Base-by-base conservation (phyloP, 2,797 vertebrate species). In the Lemur catta region DNA sequence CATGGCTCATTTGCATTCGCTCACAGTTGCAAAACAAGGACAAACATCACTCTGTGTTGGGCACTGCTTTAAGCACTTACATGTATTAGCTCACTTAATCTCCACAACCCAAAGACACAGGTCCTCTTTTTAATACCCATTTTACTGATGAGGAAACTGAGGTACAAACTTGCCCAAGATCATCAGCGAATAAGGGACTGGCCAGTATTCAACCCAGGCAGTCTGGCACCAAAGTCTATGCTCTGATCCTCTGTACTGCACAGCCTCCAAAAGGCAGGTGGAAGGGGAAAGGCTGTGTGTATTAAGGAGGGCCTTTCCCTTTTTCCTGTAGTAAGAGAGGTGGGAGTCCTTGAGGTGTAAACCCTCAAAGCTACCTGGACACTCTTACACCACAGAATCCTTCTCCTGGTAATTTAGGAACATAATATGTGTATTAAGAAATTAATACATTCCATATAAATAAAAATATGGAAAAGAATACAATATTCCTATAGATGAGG, bases 131-230 rank as follows among this genome's bases (percentile, higher is more conserved):
- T 38, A 57, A 59, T 50, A 30, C 43, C 22, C 48, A 75, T 43
- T 89, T 91, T 89, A 76, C 50, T 41, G 65, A 74, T 43, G 48
- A 75, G 48, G 28, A 93, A 41, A 87, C 17, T 24, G 26, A 93
- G 74, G 24, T 41, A 71, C 33, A 71, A 15, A 24, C 41, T 69
- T 92, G 17, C 12, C 28, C 91, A 79, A 74, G 55, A 76, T 48
- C 24, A 50, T 76, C 22, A 80, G 26, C 63, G 81, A 61, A 55
- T 52, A 43, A 69, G n/a, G 6, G 28, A 79, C n/a, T 4, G n/a
- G 8, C 4, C 52, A 82, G 55, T 41, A 38, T 61, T 91, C 46
- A 89, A 10, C 22, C 24, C 81, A 71, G 61, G 28, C 48, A 79
- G 10, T 52, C 48, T 35, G 43, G 1, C 63, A 69, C 41, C 59